Evolutionary conservation across 2,797 vertebrate species (phyloP).

Genomic region (Harpagifer antarcticus): DNA sequence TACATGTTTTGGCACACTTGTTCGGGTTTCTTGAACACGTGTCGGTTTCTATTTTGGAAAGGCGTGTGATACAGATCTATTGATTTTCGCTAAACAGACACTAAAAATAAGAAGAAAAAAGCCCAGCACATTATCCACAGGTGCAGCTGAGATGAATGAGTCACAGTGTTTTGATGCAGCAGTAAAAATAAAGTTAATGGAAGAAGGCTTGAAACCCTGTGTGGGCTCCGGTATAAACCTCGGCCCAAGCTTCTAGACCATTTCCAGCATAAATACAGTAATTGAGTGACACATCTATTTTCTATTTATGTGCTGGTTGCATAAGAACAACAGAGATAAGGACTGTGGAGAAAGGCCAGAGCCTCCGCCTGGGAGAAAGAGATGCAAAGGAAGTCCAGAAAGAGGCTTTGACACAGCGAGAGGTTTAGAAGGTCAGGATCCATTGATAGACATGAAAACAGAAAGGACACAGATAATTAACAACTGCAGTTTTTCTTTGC

Average conservation of each 20-base stretch:
- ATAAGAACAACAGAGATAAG: slow-evolving; percentile 54
- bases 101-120: slow-evolving; percentile 29
- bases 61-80: slow-evolving; percentile 12
- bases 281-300: slow-evolving; percentile 72
- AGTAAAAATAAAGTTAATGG: slow-evolving; percentile 68
- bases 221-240: slow-evolving; percentile 55
- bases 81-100: slow-evolving; percentile 39
- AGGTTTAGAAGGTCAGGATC: slow-evolving; percentile 11
- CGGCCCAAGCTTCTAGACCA: slow-evolving; percentile 49
- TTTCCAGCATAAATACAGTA: slow-evolving; percentile 69
- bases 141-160: slow-evolving; percentile 58
- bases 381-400: slow-evolving; percentile 10
- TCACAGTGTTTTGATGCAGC: slow-evolving; percentile 56
- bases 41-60: slow-evolving; percentile 4
- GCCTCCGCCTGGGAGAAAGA: slow-evolving; percentile 28
- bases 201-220: slow-evolving; percentile 56
- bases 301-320: slow-evolving; percentile 73
- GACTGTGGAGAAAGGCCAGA: slow-evolving; percentile 32
- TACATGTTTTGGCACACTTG: slow-evolving; percentile 19
- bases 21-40: background rate
- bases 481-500: slow-evolving; percentile 17
- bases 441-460: background rate
- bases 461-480: slow-evolving; percentile 25
- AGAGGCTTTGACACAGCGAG: slow-evolving; percentile 1
- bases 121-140: slow-evolving; percentile 41